A percentile compares a stretch with the other conserved stretches of the same genome.
phyloP scores from a whole-genome alignment of 2,797 vertebrate species.

The Malurus splendens region DNA sequence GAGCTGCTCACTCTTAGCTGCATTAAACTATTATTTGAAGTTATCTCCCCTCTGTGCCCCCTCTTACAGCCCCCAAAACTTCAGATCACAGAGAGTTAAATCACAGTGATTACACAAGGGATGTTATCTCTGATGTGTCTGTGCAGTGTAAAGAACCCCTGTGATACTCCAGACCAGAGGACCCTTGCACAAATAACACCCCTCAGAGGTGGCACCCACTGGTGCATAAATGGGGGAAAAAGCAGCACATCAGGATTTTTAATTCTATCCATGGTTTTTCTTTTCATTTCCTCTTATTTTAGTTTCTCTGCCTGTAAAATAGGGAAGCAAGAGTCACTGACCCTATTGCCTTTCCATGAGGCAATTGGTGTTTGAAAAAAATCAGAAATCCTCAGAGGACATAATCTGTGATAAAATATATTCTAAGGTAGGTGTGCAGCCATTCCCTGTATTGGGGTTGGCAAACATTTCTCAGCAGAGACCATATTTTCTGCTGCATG shows the following conservation, averaged over 20 bases:
- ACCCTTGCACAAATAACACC: neutral
- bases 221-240: neutral
- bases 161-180: neutral
- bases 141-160: neutral
- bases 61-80: neutral
- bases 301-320: neutral
- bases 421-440: neutral
- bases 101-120: neutral
- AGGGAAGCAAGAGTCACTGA: neutral
- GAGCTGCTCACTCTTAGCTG: neutral
- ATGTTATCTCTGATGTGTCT: neutral
- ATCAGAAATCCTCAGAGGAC: neutral
- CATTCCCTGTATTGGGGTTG: neutral
- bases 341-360: neutral
- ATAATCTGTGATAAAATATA: neutral
- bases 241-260: neutral
- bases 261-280: neutral
- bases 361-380: neutral
- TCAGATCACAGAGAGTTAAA: neutral
- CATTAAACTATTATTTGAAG: neutral
- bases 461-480: slow-evolving; percentile 16
- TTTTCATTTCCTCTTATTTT: neutral
- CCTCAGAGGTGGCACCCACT: neutral
- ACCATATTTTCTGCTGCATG: slow-evolving; percentile 8
- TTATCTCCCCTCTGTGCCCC: neutral